A percentile compares a stretch with the other conserved stretches of the same genome.
phyloP scores from a whole-genome alignment of 1,140 invertebrate genomes.

The Stenopsyche tienmushanensis region DNA sequence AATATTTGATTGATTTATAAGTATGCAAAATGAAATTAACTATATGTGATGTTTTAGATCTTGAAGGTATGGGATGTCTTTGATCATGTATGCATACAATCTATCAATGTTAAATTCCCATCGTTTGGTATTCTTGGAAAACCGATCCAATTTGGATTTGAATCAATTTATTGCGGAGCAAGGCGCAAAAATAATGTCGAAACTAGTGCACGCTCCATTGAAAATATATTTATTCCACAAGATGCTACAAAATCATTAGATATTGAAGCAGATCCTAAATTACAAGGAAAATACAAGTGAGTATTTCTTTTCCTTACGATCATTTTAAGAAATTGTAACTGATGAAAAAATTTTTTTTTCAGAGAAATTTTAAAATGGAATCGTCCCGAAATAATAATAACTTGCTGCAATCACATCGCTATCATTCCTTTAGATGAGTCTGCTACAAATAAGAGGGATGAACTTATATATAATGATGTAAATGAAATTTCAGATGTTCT shows the following conservation, averaged over 20 bases:
- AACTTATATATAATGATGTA: background rate
- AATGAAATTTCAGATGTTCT: constrained; percentile 17
- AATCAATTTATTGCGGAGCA: constrained; percentile 50
- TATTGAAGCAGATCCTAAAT: background rate
- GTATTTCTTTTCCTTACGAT: constrained; percentile 1
- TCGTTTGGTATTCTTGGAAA: constrained; percentile 48
- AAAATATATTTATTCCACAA: too few relatives aligned
- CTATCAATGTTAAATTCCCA: constrained; percentile 48
- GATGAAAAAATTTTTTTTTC: constrained; percentile 4
- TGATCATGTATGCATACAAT: constrained; percentile 49
- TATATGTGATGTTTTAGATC: constrained; percentile 46
- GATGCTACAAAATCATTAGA: background rate
- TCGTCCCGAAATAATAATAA: constrained; percentile 46
- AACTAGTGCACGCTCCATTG: too few relatives aligned
- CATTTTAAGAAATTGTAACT: background rate
- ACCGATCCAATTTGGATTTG: constrained; percentile 49
- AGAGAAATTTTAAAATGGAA: constrained; percentile 43
- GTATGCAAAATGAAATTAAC: constrained; percentile 19
- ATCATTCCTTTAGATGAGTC: constrained; percentile 23
- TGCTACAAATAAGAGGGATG: background rate
- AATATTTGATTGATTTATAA: too few relatives aligned
- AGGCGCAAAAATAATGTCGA: constrained; percentile 42
- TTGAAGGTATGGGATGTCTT: constrained; percentile 51
- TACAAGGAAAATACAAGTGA: background rate
- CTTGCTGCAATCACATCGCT: constrained; percentile 51